A percentile compares a stretch with the other conserved stretches of the same genome.
Evolutionary conservation across 2,888 invertebrate species (phyloP).

Genomic region (Nomada hirtipes): DNA sequence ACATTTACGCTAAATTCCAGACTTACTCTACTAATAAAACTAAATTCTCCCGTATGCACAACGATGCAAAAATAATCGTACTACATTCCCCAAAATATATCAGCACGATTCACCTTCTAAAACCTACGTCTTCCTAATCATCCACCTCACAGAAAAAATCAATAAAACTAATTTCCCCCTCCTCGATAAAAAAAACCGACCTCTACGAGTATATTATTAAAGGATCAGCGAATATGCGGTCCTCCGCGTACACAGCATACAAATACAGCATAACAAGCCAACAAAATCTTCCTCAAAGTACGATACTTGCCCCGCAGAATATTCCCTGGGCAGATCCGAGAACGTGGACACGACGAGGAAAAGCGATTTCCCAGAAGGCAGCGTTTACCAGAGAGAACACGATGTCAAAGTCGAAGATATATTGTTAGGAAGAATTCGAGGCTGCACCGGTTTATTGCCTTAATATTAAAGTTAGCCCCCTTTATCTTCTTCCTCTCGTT

Average conservation of each 20-base stretch:
- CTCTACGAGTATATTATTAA: background rate
- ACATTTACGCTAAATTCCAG: too few relatives aligned
- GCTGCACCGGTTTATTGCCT: slow-evolving; percentile 73
- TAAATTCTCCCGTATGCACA: too few relatives aligned
- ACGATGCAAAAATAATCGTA: too few relatives aligned
- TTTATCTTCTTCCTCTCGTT: slow-evolving; percentile 59
- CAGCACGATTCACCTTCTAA: too few relatives aligned
- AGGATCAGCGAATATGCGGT: background rate
- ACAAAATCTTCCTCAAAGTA: background rate
- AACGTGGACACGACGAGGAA: background rate
- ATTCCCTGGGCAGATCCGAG: background rate
- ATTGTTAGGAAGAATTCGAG: slow-evolving; percentile 57
- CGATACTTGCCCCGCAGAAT: background rate
- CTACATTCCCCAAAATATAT: too few relatives aligned
- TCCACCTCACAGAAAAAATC: too few relatives aligned
- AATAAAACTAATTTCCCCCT: too few relatives aligned
- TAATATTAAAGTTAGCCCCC: slow-evolving; percentile 75
- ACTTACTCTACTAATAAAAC: too few relatives aligned
- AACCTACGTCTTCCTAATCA: too few relatives aligned
- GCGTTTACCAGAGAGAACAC: slow-evolving; percentile 33
- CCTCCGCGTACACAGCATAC: background rate
- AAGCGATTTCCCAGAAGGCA: background rate
- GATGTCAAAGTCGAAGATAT: slow-evolving; percentile 55
- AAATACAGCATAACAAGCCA: background rate
- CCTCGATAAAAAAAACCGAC: too few relatives aligned